Evolutionary conservation across 2,888 invertebrate species (phyloP).

Genomic region (Machimus rusticus): DNA sequence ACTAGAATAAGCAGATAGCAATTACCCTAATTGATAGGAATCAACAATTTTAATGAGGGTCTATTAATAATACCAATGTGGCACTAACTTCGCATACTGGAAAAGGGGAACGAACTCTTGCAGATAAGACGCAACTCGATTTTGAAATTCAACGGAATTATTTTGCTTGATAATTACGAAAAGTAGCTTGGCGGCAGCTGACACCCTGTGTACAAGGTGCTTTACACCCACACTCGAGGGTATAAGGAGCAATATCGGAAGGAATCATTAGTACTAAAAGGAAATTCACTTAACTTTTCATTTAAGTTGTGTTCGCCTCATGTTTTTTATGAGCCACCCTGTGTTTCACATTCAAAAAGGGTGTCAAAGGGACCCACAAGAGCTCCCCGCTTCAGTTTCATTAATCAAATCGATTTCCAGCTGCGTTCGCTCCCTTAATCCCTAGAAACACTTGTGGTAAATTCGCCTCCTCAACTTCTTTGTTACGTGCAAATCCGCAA

Average conservation of each 20-base stretch:
- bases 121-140: neutral
- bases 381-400: conserved; percentile 23
- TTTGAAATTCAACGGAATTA: conserved; percentile 18
- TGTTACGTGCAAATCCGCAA: conserved; percentile 45
- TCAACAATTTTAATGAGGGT: conserved; percentile 45
- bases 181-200: neutral
- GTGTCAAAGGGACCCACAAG: neutral
- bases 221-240: neutral
- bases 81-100: neutral
- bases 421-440: conserved; percentile 44
- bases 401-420: conserved; percentile 47
- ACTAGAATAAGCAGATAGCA: conserved; percentile 16
- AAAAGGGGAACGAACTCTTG: neutral
- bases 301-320: conserved; percentile 29
- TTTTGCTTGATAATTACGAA: conserved; percentile 5
- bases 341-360: neutral
- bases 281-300: conserved; percentile 47
- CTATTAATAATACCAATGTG: conserved; percentile 43
- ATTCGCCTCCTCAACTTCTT: conserved; percentile 28
- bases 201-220: neutral
- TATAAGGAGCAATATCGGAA: neutral
- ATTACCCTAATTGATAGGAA: conserved; percentile 47
- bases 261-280: conserved; percentile 44
- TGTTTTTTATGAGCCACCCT: conserved; percentile 17
- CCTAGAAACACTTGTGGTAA: conserved; percentile 25